Base-by-base conservation (phyloP, 2,888 invertebrate species). In the Thalpophila matura region DNA sequence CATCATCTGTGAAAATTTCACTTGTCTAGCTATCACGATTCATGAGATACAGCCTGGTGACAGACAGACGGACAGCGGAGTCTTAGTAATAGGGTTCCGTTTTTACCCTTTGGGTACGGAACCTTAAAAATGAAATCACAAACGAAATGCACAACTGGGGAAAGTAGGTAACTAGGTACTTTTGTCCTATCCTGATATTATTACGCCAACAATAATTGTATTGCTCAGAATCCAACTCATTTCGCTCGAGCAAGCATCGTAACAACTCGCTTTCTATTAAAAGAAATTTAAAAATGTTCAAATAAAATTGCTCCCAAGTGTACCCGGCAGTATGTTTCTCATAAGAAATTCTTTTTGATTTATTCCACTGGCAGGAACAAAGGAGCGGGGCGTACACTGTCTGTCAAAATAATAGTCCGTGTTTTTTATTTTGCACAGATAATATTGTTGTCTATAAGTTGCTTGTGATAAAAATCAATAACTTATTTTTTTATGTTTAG, bases 271-370 rank as follows among this genome's bases (percentile, higher is more conserved):
- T 29, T 26, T 10, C 16, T 26, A 63, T 55, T 37, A 55, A 24
- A 62, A 54, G 10, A 51, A 70, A 61, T 61, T 70, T 51, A 40
- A 74, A 70, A 61, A 43, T 43, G 50, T 35, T 38, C 53, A 14
- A 60, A 46, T 33, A 47, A 46, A 33, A 46, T 45, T 63, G 71
- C 18, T 54, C 46, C 46, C 56, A 14, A 74, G 67, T 71, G 77
- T 78, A 77, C 80, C 80, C 4, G 5, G 16, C 54, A 56, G 71
- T 65, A 35, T 74, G 62, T 71, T 57, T 56, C 74, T 73, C 81
- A 73, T 80, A 72, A 76, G 63, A 68, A 73, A 81, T 81, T 81
- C 79, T 77, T 80, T 82, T 74, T 80, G 81, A 81, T 81, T 79
- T 71, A 79, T 71, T 54, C 63, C 43, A 50, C 46, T 56, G 57